phyloP scores from a whole-genome alignment of 35 echinoderm and acorn worm genomes.

The Ophiothrix spiculata region DNA sequence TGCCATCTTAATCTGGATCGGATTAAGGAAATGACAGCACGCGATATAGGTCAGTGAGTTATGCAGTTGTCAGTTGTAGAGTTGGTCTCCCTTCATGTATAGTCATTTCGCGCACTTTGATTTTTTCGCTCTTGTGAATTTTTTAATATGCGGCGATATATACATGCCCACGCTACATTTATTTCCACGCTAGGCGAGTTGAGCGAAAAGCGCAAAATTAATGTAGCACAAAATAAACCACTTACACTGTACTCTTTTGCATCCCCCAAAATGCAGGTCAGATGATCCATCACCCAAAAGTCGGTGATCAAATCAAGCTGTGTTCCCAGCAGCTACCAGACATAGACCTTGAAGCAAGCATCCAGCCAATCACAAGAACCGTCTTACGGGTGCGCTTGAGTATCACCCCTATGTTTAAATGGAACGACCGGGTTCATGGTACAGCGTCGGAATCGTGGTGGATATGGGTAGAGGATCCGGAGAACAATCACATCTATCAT shows the following conservation, averaged over 20 bases:
- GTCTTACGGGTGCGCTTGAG: constrained; percentile 80
- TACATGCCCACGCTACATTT: too few relatives aligned
- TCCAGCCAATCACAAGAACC: constrained; percentile 88
- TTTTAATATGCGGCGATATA: too few relatives aligned
- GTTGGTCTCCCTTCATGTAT: not conserved
- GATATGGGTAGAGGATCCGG: constrained; percentile 98
- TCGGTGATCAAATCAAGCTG: constrained; percentile 75
- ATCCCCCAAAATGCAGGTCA: too few relatives aligned
- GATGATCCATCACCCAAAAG: constrained; percentile 78
- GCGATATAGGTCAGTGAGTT: constrained; percentile 73
- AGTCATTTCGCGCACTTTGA: not conserved
- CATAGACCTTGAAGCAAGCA: constrained; percentile 62
- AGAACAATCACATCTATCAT: constrained; percentile 97
- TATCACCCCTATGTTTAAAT: constrained; percentile 76
- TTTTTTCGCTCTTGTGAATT: not conserved
- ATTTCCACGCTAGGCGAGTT: too few relatives aligned
- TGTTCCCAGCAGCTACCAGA: constrained; percentile 67
- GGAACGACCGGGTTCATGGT: constrained; percentile 93
- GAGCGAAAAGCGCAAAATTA: too few relatives aligned
- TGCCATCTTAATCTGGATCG: constrained; percentile 53
- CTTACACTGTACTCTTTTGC: not conserved
- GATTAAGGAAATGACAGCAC: constrained; percentile 69
- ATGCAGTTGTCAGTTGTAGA: too few relatives aligned
- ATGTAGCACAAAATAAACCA: too few relatives aligned
- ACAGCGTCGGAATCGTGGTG: constrained; percentile 91